Evolutionary conservation across 2,113 vertebrate species (phyloP), one percentile per base, ranked within the genome.

Genomic region (Corythornis cristatus): DNA sequence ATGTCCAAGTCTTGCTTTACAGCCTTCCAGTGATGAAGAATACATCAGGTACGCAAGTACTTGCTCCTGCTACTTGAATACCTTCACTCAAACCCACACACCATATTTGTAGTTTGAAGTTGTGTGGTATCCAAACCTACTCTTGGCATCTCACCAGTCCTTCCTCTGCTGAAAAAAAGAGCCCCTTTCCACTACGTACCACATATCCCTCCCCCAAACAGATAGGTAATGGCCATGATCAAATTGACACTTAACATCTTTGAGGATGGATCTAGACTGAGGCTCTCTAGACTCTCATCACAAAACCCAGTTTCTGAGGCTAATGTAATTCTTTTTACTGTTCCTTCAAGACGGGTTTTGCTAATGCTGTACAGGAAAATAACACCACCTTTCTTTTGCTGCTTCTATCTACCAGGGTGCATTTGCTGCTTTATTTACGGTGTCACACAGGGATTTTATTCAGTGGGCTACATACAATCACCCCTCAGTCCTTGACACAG

Each of bases 331-430:
- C 71, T 60, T 60, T n/a, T 77, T 83, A 66, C 84, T 74, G 37
- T n/a, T 94, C 57, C 53, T 92, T 50, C 22, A 51, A 75, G 73
- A 83, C 71, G 57, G 35, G 54, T 42, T 94, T 93, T 92, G 73
- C 29, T 94, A 78, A 76, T 20, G 19, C 28, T 26, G 25, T 35
- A 50, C 57, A 35, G 16, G 21, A 70, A 90, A 87, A 86, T 50
- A 70, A 89, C 28, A 57, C 50, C 57, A 66, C 62, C 29, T 87
- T 83, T 70, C 54, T 91, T 71, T 18, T 86, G 35, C 67, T 84
- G 57, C 71, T 85, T 43, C 4, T 29, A 35, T 68, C n/a, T 45
- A 33, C 33, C 57, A 75, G 48, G 77, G 48, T 28, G 1, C 26
- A 25, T 79, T 60, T 76, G 37, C 54, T 82, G 37, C 60, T 68